Conservation (phyloP, 2,888 invertebrate genomes). For the Eupithecia inturbata region DNA sequence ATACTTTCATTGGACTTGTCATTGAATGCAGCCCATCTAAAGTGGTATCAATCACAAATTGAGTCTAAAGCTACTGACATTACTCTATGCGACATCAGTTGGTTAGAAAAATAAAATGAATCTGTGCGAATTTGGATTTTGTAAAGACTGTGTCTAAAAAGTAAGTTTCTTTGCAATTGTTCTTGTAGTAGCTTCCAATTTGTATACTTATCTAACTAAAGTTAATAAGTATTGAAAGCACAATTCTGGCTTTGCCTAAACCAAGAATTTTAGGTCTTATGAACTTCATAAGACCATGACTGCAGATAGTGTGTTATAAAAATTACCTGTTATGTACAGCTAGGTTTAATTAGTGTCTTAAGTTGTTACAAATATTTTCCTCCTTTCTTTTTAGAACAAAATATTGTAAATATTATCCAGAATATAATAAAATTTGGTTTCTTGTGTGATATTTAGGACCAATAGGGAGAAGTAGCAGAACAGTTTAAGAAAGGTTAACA, state of each 20-base stretch:
- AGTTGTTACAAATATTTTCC: too few relatives aligned
- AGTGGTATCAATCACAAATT: slow-evolving; percentile 16
- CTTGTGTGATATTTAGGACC: not conserved
- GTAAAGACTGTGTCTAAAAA: not conserved
- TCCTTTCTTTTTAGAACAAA: too few relatives aligned
- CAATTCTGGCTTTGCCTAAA: not conserved
- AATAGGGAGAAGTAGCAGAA: not conserved
- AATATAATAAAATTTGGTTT: not conserved
- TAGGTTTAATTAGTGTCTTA: too few relatives aligned
- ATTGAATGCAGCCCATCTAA: slow-evolving; percentile 1
- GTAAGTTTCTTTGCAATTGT: not conserved
- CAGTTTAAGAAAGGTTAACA: not conserved
- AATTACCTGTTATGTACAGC: too few relatives aligned
- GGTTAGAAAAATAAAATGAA: not conserved
- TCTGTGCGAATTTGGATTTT: not conserved
- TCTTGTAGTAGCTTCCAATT: not conserved
- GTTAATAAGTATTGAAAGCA: not conserved
- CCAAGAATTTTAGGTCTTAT: not conserved
- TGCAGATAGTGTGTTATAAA: too few relatives aligned
- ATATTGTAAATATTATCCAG: too few relatives aligned
- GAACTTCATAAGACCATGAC: too few relatives aligned
- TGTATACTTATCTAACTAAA: not conserved
- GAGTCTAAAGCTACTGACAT: not conserved
- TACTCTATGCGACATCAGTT: not conserved
- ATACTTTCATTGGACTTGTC: not conserved